Evolutionary conservation across 2,888 invertebrate species (phyloP), one percentile per base, ranked within the genome.

Genomic region (Torymus aiolomorphi): DNA sequence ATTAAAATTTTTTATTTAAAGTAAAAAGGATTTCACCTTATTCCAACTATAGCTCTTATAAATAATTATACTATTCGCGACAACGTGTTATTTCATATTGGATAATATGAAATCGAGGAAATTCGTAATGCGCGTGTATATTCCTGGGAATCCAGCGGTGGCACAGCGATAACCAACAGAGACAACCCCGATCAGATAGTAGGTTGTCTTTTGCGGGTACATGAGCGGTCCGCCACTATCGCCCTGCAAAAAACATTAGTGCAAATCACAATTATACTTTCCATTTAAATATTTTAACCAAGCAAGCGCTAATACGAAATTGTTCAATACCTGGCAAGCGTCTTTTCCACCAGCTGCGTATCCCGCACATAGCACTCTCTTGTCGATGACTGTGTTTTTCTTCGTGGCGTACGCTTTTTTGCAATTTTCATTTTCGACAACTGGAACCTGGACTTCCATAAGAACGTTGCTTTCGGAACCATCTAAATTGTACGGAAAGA

Each of bases 341-440:
- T 95, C 95, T 87, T 93, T 94, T 20, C 94, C 94, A 0, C 95
- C 95, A 70, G 88, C 86, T 71, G 91, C 88, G 87, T 88, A 93
- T 0, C 95, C 95, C 0, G 95, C 96, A 86, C 96, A 96, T 1
- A 96, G 83, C 49, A 94, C 93, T 0, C 94, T 91, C 31, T 93
- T 90, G 86, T 95, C 95, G 56, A 94, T 92, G 0, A 91, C 85
- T 81, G 93, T 92, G 57, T 89, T 89, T 84, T 91, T 91, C 12
- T 88, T 88, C 31, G 31, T 31, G 1, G 88, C 86, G 88, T 93
- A 95, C 0, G 93, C 93, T 2, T 90, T 85, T 61, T 91, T 90
- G 85, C 97, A 97, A 79, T 90, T 90, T 0, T 91, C 90, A 84
- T 93, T 94, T 16, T 91, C 89, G 1, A 94, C 92, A 0, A 97